A percentile compares a stretch with the other conserved stretches of the same genome.
Conservation (phyloP, 1,140 invertebrate species). For the Apis laboriosa region DNA sequence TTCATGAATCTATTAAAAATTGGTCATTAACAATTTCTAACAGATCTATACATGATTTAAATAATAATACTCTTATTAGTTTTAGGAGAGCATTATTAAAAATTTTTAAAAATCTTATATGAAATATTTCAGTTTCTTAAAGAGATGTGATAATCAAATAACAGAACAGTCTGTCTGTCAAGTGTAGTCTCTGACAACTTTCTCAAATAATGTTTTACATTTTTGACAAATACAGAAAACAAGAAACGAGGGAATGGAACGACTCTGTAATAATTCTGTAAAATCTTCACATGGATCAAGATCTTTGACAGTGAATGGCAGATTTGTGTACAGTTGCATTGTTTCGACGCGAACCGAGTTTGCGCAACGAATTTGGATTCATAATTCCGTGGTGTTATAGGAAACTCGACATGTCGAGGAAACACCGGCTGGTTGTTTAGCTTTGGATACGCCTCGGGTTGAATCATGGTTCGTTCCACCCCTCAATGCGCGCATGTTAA, state of each 20-base stretch:
- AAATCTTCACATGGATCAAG: not conserved
- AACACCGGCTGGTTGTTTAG: not conserved
- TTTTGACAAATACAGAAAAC: not conserved
- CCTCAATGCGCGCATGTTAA: not conserved
- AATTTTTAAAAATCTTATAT: too few species aligned
- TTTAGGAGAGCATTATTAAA: too few species aligned
- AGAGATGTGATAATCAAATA: too few species aligned
- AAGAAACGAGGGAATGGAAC: not conserved
- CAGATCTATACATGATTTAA: too few species aligned
- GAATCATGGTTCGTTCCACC: not conserved
- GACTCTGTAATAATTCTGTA: not conserved
- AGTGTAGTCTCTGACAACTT: too few species aligned
- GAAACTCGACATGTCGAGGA: not conserved
- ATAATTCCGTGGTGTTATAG: slow-evolving; percentile 6
- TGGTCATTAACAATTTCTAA: too few species aligned
- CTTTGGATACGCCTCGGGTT: slow-evolving; percentile 5
- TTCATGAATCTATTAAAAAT: too few species aligned
- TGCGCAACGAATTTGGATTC: slow-evolving; percentile 5
- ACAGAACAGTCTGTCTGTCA: too few species aligned
- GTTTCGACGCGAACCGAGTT: slow-evolving; percentile 5
- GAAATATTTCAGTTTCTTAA: too few species aligned
- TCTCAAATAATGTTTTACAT: too few species aligned
- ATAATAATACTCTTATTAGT: too few species aligned
- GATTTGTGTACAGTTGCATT: not conserved
- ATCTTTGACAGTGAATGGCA: not conserved